Percentiles rank a stretch among this genome's conserved stretches.
Evolutionary conservation across 2,113 vertebrate genomes (phyloP).

Genomic region (Psittacula cyanocephala): DNA sequence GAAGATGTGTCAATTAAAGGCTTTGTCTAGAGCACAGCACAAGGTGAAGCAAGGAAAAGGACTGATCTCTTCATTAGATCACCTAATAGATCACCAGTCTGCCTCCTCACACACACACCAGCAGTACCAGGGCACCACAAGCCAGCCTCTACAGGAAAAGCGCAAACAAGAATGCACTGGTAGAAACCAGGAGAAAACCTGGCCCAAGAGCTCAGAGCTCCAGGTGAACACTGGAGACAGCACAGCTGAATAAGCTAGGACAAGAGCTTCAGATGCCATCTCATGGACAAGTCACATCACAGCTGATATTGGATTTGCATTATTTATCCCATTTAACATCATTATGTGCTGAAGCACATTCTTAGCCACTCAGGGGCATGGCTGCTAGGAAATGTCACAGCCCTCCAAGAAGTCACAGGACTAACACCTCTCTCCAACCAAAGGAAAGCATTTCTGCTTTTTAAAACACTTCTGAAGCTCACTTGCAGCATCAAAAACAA

Average conservation of each 20-base stretch:
- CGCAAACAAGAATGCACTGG: background rate
- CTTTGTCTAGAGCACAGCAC: background rate
- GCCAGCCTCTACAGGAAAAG: background rate
- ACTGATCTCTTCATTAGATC: background rate
- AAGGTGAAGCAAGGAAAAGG: background rate
- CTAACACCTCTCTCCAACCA: background rate
- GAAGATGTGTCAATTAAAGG: background rate
- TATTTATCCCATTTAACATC: background rate
- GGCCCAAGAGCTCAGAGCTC: background rate
- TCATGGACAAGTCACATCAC: background rate
- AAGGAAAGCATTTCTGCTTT: background rate
- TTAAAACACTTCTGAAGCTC: background rate
- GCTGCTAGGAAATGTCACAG: background rate
- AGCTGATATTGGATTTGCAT: background rate
- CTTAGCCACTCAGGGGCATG: background rate
- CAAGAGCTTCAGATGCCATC: background rate
- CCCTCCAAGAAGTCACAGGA: background rate
- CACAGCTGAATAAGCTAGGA: background rate
- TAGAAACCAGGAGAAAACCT: background rate
- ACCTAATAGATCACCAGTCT: background rate
- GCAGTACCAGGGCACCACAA: background rate
- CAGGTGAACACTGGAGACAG: background rate
- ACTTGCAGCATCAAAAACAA: background rate
- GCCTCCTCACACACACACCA: background rate
- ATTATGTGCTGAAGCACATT: fast-evolving